A percentile compares a stretch with the other conserved stretches of the same genome.
These are phyloP conservation scores for Lobophora halterata DNA, from an alignment of 2,888 invertebrate species.

Conservation along the genomic window DNA sequence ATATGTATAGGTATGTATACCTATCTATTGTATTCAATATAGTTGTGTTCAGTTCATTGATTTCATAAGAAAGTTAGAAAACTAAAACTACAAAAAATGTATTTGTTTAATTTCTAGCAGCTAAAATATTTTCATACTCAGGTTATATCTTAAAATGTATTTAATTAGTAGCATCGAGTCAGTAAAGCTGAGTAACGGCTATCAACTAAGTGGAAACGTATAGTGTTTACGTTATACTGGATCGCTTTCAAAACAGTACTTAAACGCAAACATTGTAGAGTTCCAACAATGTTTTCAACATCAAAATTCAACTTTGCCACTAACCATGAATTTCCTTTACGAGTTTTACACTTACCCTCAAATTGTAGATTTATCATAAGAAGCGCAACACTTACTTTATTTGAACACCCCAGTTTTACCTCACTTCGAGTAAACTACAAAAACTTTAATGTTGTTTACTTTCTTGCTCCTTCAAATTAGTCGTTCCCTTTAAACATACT, in stretches of 20 bases:
- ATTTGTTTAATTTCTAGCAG: no score
- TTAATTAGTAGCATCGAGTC: no score
- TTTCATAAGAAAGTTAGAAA: no score
- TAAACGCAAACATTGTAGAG: slow-evolving; percentile 44
- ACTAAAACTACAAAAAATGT: no score
- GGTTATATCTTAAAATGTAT: no score
- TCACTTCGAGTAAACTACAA: slow-evolving; percentile 13
- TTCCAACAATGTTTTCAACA: slow-evolving; percentile 41
- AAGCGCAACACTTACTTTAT: slow-evolving; percentile 15
- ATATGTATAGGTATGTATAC: no score
- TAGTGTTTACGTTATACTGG: not conserved
- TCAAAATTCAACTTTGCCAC: slow-evolving; percentile 32
- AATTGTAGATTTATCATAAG: slow-evolving; percentile 23
- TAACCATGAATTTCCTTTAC: slow-evolving; percentile 18
- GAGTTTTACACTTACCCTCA: slow-evolving; percentile 20
- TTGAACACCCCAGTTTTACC: slow-evolving; percentile 12
- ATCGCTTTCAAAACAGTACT: not conserved
- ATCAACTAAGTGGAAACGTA: not conserved
- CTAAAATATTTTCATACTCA: no score
- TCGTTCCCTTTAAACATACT: not conserved
- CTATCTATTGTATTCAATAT: no score
- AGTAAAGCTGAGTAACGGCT: no score
- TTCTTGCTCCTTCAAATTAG: not conserved
- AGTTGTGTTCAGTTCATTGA: no score
- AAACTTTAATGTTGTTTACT: slow-evolving; percentile 9